These are phyloP conservation scores for Orussus abietinus DNA, from an alignment of 1,140 invertebrate species.

Conservation along the genomic window DNA sequence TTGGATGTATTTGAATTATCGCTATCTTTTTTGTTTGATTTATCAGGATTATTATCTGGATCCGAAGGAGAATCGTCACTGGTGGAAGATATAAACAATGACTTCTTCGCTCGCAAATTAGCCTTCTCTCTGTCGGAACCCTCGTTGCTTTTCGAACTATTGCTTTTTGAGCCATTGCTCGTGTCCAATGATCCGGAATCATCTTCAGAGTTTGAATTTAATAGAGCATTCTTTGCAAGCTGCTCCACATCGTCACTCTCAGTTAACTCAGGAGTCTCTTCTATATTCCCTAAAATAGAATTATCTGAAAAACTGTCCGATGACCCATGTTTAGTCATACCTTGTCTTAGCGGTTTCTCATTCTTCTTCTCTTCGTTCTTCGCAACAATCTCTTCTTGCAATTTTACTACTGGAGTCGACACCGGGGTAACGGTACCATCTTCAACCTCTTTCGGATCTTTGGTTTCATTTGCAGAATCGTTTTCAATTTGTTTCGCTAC, in stretches of 20 bases:
- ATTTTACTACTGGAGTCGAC: no score
- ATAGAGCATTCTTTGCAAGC: constrained; percentile 9
- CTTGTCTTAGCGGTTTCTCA: not conserved
- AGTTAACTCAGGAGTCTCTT: not conserved
- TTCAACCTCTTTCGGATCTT: no score
- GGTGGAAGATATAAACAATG: constrained; percentile 16
- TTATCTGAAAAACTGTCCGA: no score
- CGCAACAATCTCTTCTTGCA: not conserved
- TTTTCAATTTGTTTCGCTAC: no score
- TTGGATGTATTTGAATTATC: not conserved
- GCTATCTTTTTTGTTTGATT: constrained; percentile 1
- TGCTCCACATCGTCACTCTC: not conserved
- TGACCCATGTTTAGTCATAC: not conserved
- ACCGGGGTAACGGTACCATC: no score
- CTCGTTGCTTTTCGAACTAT: not conserved
- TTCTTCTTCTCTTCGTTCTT: not conserved
- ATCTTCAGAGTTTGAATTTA: constrained; percentile 19
- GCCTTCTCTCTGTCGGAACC: not conserved
- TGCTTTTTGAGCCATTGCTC: constrained; percentile 3
- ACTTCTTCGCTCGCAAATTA: constrained; percentile 8
- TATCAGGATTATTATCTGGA: constrained; percentile 4
- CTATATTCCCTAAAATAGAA: not conserved
- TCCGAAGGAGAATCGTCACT: constrained; percentile 16
- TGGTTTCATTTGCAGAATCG: no score
- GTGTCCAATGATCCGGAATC: constrained; percentile 9